A percentile compares a stretch with the other conserved stretches of the same genome.
These are phyloP conservation scores for Gorilla gorilla DNA, from an alignment of 2,113 vertebrate species.

Conservation along the genomic window DNA sequence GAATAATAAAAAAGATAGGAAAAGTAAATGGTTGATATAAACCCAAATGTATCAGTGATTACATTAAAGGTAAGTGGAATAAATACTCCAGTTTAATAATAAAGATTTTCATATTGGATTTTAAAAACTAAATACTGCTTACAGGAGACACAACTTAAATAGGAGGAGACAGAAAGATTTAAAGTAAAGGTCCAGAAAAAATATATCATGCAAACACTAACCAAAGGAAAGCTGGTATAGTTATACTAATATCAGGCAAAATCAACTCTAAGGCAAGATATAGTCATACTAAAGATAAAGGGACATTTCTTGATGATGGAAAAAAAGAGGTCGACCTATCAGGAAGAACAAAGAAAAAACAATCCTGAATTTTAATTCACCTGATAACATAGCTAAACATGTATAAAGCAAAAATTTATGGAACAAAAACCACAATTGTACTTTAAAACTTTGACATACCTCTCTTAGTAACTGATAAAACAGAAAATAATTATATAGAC, in stretches of 20 bases:
- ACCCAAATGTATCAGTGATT: neutral
- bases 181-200: neutral
- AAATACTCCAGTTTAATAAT: neutral
- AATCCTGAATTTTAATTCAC: neutral
- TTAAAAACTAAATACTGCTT: neutral
- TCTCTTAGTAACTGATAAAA: neutral
- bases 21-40: neutral
- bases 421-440: neutral
- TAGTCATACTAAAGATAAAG: neutral
- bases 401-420: neutral
- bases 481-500: neutral
- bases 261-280: neutral
- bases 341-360: neutral
- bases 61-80: neutral
- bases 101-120: neutral
- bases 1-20: neutral
- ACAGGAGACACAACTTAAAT: neutral
- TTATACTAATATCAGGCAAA: neutral
- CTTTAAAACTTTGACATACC: neutral
- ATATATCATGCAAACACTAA: neutral
- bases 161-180: neutral
- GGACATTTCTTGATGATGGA: neutral
- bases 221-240: neutral
- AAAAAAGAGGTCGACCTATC: neutral
- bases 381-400: neutral